Evolutionary conservation across 2,888 invertebrate genomes (phyloP), one percentile per base, ranked within the genome.

Genomic region (Drosophila atripex): DNA sequence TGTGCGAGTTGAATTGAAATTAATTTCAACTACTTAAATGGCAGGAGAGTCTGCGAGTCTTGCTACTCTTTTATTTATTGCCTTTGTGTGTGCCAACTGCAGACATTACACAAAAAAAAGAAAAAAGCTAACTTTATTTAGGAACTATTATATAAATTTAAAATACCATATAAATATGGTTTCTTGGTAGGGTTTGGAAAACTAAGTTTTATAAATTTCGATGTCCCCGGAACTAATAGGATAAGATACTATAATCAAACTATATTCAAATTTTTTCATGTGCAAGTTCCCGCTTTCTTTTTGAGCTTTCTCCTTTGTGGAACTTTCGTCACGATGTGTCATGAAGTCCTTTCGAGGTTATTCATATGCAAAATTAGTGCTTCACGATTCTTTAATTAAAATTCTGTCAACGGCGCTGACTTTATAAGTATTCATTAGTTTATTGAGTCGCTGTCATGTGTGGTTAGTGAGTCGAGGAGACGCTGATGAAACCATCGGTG

Each of bases 341-440:
- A 18, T 46, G 50, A 21, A 41, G 50, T 30, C 61, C 50, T 57
- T 41, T 57, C 63, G 47, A 59, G 61, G 65, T 88, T 77, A 80
- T 84, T 88, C 88, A 86, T 88, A 84, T 88, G 88, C 85, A 73
- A 88, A 88, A 88, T 88, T 84, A 73, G 86, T 71, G 71, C 66
- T 86, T 71, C 75, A 76, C 80, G 86, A 80, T 86, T 83, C 71
- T 76, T 78, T 83, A 88, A 83, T 83, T 88, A 88, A 83, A 83
- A 77, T 83, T 86, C 80, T 82, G 86, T 52, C 55, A 70, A 45
- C 72, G 68, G 45, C 54, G 51, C 59, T 73, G 58, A 59, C 75
- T 74, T 45, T 68, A 69, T 69, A 60, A 55, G 52, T 56, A 60
- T 43, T 74, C 72, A 73, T 73, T 73, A 73, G 72, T 69, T 69